phyloP scores from a whole-genome alignment of 2,888 invertebrate species.

The Thera britannica region DNA sequence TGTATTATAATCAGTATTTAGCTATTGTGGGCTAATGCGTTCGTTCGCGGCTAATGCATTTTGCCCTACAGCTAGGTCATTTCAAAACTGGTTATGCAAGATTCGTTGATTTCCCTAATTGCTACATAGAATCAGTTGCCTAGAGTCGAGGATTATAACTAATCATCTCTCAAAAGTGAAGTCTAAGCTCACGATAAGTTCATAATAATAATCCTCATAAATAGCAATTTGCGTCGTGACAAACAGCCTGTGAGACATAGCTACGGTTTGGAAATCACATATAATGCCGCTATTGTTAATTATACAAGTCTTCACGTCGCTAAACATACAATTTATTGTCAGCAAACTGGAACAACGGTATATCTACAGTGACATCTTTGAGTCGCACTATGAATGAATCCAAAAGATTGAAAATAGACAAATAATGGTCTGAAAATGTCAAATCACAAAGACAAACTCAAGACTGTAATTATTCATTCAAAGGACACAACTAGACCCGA shows the following conservation, averaged over 20 bases:
- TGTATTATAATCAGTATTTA: neutral
- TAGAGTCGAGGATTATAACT: slow-evolving; percentile 37
- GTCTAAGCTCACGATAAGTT: slow-evolving; percentile 54
- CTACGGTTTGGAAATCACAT: slow-evolving; percentile 80
- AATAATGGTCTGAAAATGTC: slow-evolving; percentile 54
- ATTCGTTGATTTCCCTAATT: slow-evolving; percentile 23
- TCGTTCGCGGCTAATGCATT: too few species aligned
- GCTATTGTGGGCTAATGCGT: too few species aligned
- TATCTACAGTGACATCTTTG: slow-evolving; percentile 73
- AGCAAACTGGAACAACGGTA: slow-evolving; percentile 75
- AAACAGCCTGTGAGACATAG: slow-evolving; percentile 72
- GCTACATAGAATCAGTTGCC: slow-evolving; percentile 22
- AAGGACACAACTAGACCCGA: slow-evolving; percentile 47
- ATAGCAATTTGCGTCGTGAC: slow-evolving; percentile 81
- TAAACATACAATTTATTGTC: slow-evolving; percentile 83
- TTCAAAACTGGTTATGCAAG: slow-evolving; percentile 4
- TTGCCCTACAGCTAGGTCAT: neutral
- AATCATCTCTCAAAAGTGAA: slow-evolving; percentile 41
- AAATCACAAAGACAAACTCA: slow-evolving; percentile 56
- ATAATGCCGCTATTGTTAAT: slow-evolving; percentile 82
- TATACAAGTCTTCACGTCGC: slow-evolving; percentile 80
- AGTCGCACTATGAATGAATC: slow-evolving; percentile 59
- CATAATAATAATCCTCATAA: slow-evolving; percentile 75
- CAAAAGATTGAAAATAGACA: slow-evolving; percentile 69
- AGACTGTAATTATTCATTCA: slow-evolving; percentile 48